Evolutionary conservation across 2,113 vertebrate species (phyloP), one percentile per base, ranked within the genome.

Genomic region (Vidua macroura): DNA sequence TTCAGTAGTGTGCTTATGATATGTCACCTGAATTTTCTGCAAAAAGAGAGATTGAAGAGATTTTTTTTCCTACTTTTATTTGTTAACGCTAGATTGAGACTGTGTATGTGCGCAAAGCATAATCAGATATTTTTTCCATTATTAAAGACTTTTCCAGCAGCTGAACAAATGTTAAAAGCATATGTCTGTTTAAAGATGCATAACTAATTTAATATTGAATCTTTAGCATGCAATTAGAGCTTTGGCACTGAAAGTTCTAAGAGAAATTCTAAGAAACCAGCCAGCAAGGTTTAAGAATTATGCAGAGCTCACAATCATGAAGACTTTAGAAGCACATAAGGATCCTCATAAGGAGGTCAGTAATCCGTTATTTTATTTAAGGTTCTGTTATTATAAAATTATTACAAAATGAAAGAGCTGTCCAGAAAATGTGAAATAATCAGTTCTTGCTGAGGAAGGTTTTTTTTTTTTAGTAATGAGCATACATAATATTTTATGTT

Each of bases 201-300:
- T 83, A 81, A 93, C 83, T 94, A 3, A 31, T 18, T 86, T 91
- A 88, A 69, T 97, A 24, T 96, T 97, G 87, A 82, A 92, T 86
- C 51, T 95, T 90, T 70, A 99, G 99, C 99, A 99, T 97, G 98
- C 98, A 78, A 99, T 99, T 93, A 98, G 99, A 96, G 98, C 99
- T 46, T 97, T 99, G 97, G 99, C 99, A 53, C 95, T 99, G 91
- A 98, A 98, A 81, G 99, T 99, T 92, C 97, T 99, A 93, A 98
- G 98, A 96, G 99, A 99, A 97, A 99, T 99, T 95, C 98, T 99
- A 82, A 97, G 98, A 95, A 98, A 99, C 90, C 99, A 99, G 96
- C 99, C 99, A 67, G 98, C 98, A 97, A 98, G 99, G 96, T 99
- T 99, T 97, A 99, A 99, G 97, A 99, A 99, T 96, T 99, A 99